These are phyloP conservation scores for Germaria angustata DNA, from an alignment of 2,888 invertebrate species.

Conservation along the genomic window DNA sequence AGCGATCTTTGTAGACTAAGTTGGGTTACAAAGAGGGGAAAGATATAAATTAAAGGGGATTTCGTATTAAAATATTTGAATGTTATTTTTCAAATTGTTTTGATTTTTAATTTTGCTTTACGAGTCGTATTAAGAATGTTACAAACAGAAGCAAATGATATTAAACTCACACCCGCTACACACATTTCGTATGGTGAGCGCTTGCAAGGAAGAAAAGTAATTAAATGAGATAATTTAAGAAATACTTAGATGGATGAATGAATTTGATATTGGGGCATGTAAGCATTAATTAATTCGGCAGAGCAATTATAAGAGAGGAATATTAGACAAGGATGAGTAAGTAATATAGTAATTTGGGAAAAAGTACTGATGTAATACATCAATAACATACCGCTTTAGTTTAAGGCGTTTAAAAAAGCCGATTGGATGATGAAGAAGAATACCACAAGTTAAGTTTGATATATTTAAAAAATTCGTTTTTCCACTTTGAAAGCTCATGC, in stretches of 20 bases:
- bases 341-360: no score
- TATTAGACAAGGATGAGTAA: neutral
- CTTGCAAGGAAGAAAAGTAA: neutral
- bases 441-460: no score
- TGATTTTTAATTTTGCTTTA: conserved; percentile 56
- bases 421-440: no score
- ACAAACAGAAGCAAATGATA: neutral
- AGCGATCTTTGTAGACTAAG: neutral
- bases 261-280: conserved; percentile 4
- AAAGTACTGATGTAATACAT: no score
- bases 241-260: neutral
- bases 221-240: conserved; percentile 2
- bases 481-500: no score
- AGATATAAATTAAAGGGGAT: conserved; percentile 49
- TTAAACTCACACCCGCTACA: neutral
- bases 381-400: no score
- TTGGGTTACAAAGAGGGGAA: neutral
- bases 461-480: no score
- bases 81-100: conserved; percentile 58
- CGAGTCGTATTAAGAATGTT: neutral
- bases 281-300: neutral
- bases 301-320: no score
- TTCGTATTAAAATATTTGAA: conserved; percentile 61
- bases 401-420: no score
- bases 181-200: neutral